These are phyloP conservation scores for Medauroidea extradentata DNA, from an alignment of 1,140 invertebrate species.

Conservation along the genomic window DNA sequence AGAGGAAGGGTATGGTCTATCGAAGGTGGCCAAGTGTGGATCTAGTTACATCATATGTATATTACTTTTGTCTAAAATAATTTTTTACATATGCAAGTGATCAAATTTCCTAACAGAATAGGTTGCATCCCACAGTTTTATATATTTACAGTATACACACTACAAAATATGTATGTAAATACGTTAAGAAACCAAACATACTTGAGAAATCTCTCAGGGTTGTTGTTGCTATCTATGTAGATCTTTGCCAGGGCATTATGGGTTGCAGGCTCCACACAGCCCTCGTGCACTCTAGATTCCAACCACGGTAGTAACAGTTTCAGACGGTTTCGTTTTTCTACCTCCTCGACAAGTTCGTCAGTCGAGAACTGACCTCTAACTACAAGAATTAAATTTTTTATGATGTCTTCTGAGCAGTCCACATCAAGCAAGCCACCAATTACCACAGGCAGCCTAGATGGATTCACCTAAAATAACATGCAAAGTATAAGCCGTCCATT, in stretches of 20 bases:
- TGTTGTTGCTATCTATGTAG: constrained; percentile 99
- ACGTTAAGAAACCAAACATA: too few relatives aligned
- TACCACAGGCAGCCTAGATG: constrained; percentile 94
- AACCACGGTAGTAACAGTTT: constrained; percentile 96
- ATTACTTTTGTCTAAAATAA: too few relatives aligned
- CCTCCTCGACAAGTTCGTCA: constrained; percentile 97
- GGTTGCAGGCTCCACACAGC: constrained; percentile 93
- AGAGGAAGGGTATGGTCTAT: too few relatives aligned
- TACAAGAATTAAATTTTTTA: constrained; percentile 97
- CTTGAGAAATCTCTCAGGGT: constrained; percentile 96
- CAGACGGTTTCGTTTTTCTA: constrained; percentile 94
- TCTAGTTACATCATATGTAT: too few relatives aligned
- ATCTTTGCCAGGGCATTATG: constrained; percentile 99
- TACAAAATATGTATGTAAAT: too few relatives aligned
- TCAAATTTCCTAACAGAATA: too few relatives aligned
- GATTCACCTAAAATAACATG: constrained; percentile 84
- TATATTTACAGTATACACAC: too few relatives aligned
- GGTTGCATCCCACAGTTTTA: too few relatives aligned
- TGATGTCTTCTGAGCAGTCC: constrained; percentile 98
- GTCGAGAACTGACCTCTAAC: constrained; percentile 98
- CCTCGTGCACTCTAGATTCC: constrained; percentile 95
- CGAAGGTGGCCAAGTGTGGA: too few relatives aligned
- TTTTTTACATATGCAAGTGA: too few relatives aligned
- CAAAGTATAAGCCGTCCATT: too few relatives aligned
- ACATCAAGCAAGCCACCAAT: constrained; percentile 96